These are phyloP conservation scores for Erpobdella octoculata DNA, from an alignment of 2,888 invertebrate genomes.

Conservation along the genomic window DNA sequence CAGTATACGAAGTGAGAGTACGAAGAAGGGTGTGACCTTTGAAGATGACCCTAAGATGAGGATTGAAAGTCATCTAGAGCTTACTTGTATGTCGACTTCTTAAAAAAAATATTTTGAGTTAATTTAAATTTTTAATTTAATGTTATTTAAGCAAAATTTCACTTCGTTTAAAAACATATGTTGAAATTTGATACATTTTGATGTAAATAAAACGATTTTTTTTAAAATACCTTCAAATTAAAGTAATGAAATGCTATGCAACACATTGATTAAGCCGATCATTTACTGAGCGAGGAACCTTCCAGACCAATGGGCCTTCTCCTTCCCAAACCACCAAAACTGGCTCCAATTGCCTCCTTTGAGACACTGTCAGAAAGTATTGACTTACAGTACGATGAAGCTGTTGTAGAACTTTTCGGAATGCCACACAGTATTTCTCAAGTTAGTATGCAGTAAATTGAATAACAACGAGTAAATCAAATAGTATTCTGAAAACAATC, in stretches of 20 bases:
- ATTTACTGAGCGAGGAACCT: neutral
- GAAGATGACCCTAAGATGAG: constrained; percentile 3
- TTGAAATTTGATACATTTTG: too few species aligned
- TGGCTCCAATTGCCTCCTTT: constrained; percentile 52
- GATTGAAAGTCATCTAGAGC: neutral
- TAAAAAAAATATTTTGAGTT: too few species aligned
- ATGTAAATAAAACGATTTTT: too few species aligned
- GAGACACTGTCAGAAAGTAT: constrained; percentile 47
- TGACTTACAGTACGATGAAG: constrained; percentile 27
- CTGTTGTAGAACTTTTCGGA: neutral
- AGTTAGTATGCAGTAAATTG: too few species aligned
- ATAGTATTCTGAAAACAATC: too few species aligned
- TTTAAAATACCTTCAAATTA: too few species aligned
- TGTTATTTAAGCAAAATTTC: too few species aligned
- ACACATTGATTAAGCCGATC: neutral
- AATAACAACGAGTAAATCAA: too few species aligned
- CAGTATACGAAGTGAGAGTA: constrained; percentile 8
- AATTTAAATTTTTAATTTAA: too few species aligned
- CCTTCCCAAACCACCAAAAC: constrained; percentile 36
- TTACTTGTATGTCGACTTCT: neutral
- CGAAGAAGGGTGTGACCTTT: constrained; percentile 15
- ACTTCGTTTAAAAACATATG: too few species aligned
- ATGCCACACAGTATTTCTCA: neutral
- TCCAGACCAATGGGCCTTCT: neutral
- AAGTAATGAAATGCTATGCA: neutral